phyloP scores from a whole-genome alignment of 2,888 invertebrate species.

The Unio pictorum region DNA sequence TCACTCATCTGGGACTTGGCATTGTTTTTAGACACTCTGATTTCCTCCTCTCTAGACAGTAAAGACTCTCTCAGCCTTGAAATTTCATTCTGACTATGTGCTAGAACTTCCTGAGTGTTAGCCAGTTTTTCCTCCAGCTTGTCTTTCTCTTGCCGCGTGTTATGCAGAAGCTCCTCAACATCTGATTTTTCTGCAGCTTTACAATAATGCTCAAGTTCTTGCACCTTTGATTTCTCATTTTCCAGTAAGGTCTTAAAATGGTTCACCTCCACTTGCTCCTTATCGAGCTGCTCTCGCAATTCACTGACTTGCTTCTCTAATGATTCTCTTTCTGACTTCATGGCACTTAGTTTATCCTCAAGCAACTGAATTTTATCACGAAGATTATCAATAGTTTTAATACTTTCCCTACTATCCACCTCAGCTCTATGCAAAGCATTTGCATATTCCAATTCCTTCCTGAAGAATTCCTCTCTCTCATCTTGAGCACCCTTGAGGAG shows the following conservation, averaged over 20 bases:
- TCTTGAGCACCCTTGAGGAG: constrained; percentile 78
- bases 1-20: constrained; percentile 89
- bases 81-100: constrained; percentile 80
- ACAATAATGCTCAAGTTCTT: constrained; percentile 75
- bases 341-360: constrained; percentile 81
- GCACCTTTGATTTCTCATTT: constrained; percentile 86
- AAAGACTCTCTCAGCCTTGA: constrained; percentile 80
- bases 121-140: constrained; percentile 74
- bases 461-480: constrained; percentile 67
- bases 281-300: constrained; percentile 79
- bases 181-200: constrained; percentile 80
- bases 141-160: constrained; percentile 80
- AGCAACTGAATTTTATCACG: constrained; percentile 79
- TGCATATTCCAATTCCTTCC: constrained; percentile 85
- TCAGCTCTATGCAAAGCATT: constrained; percentile 77
- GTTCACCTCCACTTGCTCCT: constrained; percentile 85
- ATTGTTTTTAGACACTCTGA: constrained; percentile 82
- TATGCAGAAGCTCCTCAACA: constrained; percentile 78
- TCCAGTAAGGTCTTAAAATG: constrained; percentile 85
- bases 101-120: constrained; percentile 74
- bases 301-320: constrained; percentile 81
- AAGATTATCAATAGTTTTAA: constrained; percentile 73
- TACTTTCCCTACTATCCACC: constrained; percentile 57
- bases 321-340: constrained; percentile 82
- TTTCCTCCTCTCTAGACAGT: constrained; percentile 80